phyloP scores from a whole-genome alignment of 2,888 invertebrate genomes.

The Anthoptus insignis region DNA sequence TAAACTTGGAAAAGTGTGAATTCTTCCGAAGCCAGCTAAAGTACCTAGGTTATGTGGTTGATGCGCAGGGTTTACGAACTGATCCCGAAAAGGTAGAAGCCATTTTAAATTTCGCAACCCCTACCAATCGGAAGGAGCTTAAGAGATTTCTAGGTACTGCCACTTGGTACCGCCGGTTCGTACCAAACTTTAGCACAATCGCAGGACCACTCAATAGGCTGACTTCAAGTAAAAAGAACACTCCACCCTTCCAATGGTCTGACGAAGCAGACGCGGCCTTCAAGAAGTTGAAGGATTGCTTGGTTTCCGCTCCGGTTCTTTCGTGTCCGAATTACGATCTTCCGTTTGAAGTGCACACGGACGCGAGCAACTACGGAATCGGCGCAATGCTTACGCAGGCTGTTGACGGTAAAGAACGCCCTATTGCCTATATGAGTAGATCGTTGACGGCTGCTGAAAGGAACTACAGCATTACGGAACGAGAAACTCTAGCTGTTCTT shows the following conservation, averaged over 20 bases:
- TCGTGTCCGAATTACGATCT: constrained; percentile 4
- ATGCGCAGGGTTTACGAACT: constrained; percentile 46
- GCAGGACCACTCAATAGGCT: neutral
- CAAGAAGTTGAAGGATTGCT: constrained; percentile 27
- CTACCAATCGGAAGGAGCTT: too few relatives aligned
- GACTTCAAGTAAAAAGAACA: neutral
- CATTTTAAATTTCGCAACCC: constrained; percentile 45
- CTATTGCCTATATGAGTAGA: constrained; percentile 8
- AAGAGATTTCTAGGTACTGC: too few relatives aligned
- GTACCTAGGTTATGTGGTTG: constrained; percentile 48
- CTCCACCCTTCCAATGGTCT: constrained; percentile 35
- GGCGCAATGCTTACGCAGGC: constrained; percentile 12
- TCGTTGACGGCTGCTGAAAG: neutral
- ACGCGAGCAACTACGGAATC: constrained; percentile 4
- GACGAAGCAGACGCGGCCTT: constrained; percentile 44
- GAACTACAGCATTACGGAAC: constrained; percentile 6
- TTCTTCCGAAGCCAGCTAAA: constrained; percentile 47
- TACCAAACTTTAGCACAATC: neutral
- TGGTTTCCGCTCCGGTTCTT: constrained; percentile 7
- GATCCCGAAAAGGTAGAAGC: constrained; percentile 49
- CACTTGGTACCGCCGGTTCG: neutral
- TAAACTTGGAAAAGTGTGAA: constrained; percentile 42
- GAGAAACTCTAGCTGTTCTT: constrained; percentile 3
- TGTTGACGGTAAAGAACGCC: constrained; percentile 1
- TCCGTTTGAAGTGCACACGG: constrained; percentile 1